Conservation (phyloP, 2,888 invertebrate species). For the Oscheius sp. region DNA sequence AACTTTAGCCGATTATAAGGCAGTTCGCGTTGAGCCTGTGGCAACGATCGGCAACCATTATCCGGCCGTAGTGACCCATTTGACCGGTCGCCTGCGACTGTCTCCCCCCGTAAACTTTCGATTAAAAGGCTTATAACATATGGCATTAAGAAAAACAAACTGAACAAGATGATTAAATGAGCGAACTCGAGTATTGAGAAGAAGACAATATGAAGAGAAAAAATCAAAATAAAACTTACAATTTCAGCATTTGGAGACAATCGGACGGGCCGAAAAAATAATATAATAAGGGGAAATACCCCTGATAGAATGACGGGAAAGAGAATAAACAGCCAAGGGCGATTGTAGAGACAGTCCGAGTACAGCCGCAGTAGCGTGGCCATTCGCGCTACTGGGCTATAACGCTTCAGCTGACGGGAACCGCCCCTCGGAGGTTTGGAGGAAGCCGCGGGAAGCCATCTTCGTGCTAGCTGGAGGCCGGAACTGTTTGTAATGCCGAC, state of each 20-base stretch:
- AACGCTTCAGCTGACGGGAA: background rate
- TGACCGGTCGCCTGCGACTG: slow-evolving; percentile 29
- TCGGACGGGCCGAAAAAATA: slow-evolving; percentile 44
- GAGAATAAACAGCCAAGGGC: slow-evolving; percentile 41
- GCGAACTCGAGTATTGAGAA: background rate
- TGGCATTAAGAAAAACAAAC: slow-evolving; percentile 11
- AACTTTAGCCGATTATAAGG: no score
- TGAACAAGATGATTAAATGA: background rate
- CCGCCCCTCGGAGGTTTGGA: background rate
- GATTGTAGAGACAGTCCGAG: slow-evolving; percentile 33
- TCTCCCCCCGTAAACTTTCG: slow-evolving; percentile 25
- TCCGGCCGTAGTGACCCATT: slow-evolving; percentile 29
- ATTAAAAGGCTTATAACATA: slow-evolving; percentile 1
- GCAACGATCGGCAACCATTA: slow-evolving; percentile 17
- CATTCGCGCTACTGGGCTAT: slow-evolving; percentile 10
- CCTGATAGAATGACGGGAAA: slow-evolving; percentile 46
- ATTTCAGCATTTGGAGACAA: slow-evolving; percentile 66
- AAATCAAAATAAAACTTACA: slow-evolving; percentile 44
- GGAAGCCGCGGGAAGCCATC: background rate
- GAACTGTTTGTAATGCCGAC: no score
- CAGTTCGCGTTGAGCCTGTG: background rate
- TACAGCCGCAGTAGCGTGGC: slow-evolving; percentile 26
- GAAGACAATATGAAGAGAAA: background rate
- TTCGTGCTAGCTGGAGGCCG: background rate
- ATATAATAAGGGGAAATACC: slow-evolving; percentile 42